Evolutionary conservation across 1,140 invertebrate genomes (phyloP).

Genomic region (Agrilus planipennis): DNA sequence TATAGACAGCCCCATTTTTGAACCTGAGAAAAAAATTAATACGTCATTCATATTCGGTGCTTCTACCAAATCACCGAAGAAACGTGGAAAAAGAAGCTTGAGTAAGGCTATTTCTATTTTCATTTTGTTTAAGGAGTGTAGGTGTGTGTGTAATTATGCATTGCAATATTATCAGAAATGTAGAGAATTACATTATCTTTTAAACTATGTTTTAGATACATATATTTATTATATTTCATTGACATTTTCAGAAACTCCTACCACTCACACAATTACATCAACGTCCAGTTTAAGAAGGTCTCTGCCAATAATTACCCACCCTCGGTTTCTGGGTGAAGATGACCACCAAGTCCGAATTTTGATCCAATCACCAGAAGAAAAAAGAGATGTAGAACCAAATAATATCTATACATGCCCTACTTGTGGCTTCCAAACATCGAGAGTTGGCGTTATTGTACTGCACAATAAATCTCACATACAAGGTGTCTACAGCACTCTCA

Average conservation of each 20-base stretch:
- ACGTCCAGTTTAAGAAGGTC: too few species aligned
- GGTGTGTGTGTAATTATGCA: too few species aligned
- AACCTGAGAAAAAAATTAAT: conserved; percentile 42
- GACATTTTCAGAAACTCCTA: too few species aligned
- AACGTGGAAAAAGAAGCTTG: too few species aligned
- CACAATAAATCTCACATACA: conserved; percentile 50
- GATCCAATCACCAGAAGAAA: conserved; percentile 35
- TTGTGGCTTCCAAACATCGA: conserved; percentile 49
- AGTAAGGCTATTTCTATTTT: too few species aligned
- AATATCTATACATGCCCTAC: conserved; percentile 45
- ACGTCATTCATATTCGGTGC: conserved; percentile 44
- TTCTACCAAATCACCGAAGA: too few species aligned
- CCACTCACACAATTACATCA: too few species aligned
- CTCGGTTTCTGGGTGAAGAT: conserved; percentile 40
- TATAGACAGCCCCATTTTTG: conserved; percentile 46
- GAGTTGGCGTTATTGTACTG: conserved; percentile 55
- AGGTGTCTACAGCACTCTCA: conserved; percentile 8
- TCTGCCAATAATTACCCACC: conserved; percentile 40
- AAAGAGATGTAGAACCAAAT: conserved; percentile 15
- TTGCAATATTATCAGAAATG: too few species aligned
- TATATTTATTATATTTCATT: too few species aligned
- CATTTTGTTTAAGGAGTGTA: too few species aligned
- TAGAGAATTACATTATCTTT: too few species aligned
- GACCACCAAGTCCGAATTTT: conserved; percentile 52
- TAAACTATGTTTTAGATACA: too few species aligned